phyloP scores from a whole-genome alignment of 2,113 vertebrate species.

The Cryptotis parvus region DNA sequence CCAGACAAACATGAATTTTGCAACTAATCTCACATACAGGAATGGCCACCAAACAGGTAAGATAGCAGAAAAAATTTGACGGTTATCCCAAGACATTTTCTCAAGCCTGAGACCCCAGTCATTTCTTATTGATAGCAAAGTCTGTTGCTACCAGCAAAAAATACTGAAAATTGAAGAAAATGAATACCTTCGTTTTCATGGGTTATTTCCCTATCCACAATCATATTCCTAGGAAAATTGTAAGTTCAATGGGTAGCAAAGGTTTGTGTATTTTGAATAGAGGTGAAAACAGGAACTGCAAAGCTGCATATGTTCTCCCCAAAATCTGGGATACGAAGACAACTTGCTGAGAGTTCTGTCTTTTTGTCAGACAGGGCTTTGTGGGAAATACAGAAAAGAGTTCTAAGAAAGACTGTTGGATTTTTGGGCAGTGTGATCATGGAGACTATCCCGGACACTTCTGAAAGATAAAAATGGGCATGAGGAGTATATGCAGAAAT shows the following conservation, averaged over 20 bases:
- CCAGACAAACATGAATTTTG: slow-evolving; percentile 71
- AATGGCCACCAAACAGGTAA: slow-evolving; percentile 31
- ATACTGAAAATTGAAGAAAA: slow-evolving; percentile 52
- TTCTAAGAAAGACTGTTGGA: slow-evolving; percentile 17
- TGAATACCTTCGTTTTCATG: slow-evolving; percentile 15
- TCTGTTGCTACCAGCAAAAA: slow-evolving; percentile 59
- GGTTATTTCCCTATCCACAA: neutral
- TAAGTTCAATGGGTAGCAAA: neutral
- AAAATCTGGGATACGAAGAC: neutral
- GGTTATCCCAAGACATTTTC: slow-evolving; percentile 56
- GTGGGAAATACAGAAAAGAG: neutral
- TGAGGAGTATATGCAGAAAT: neutral
- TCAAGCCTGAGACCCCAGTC: slow-evolving; percentile 31
- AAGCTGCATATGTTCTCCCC: neutral
- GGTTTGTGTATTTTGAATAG: neutral
- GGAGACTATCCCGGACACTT: neutral
- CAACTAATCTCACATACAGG: slow-evolving; percentile 47
- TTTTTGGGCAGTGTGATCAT: neutral
- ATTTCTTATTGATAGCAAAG: slow-evolving; percentile 66
- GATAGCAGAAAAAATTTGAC: slow-evolving; percentile 43
- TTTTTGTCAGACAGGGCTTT: neutral
- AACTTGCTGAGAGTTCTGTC: neutral
- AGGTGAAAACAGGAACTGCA: neutral
- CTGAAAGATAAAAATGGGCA: neutral
- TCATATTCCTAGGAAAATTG: slow-evolving; percentile 37